Base-by-base conservation (phyloP, 2,888 invertebrate genomes). In the Chromoteleia sp. region DNA sequence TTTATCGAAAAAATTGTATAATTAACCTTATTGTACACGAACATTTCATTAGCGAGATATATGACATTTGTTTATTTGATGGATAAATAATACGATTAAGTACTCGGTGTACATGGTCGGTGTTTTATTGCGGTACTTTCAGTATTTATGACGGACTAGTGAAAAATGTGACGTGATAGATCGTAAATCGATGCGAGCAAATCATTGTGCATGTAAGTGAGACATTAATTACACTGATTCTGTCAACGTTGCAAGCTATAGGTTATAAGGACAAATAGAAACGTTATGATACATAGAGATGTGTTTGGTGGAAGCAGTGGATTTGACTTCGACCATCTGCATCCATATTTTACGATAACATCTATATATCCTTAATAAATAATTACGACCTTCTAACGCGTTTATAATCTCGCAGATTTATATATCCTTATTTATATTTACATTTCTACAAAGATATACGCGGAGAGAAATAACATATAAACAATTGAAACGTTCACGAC, bases 181-280 rank as follows among this genome's bases (percentile, higher is more conserved):
- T 80, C 63, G 58, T 70, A 74, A 80, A 80, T 80, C 74, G 58
- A 74, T 63, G 30, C 12, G n/a, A 30, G 25, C 56, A 15, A 80
- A 80, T 80, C 63, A 70, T 70, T 70, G 70, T 80, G 74, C 70
- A 56, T 74, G 63, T 80, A 80, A 80, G 80, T 63, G 80, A 70
- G 74, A 80, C 80, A 80, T 80, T 80, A 80, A 80, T 80, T 79
- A 59, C 68, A 61, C 61, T 74, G 74, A 79, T 74, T 68, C 73
- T 79, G 74, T 74, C 56, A 79, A 61, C 68, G 41, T 54, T 52
- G 61, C 48, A 43, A 61, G 61, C 56, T 74, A 74, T 74, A 68
- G 74, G 68, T 63, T 73, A 74, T 74, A 63, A 80, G 59, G 67
- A 80, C 63, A 80, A 80, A 80, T 80, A 80, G 68, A 74, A 79